Evolutionary conservation across 2,113 vertebrate genomes (phyloP).

Genomic region (Melanocharis versteri): DNA sequence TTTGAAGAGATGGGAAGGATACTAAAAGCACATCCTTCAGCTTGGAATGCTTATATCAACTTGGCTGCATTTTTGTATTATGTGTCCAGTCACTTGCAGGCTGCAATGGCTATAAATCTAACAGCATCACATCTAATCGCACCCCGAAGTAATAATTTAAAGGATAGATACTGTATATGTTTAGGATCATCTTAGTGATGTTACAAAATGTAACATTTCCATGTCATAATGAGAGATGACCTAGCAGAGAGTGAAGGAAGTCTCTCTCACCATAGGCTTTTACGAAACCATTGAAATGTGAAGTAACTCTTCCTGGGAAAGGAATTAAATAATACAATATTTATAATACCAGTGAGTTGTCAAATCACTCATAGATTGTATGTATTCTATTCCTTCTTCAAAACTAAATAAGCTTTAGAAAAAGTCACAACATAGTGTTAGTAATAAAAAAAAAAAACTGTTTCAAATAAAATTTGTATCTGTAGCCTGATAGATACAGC

Average conservation of each 20-base stretch:
- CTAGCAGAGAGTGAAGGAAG: constrained; percentile 16
- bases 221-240: constrained; percentile 27
- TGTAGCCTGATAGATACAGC: not conserved
- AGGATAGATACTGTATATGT: constrained; percentile 30
- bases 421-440: constrained; percentile 29
- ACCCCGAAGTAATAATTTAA: constrained; percentile 48
- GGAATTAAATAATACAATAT: constrained; percentile 50
- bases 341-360: constrained; percentile 14
- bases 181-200: not conserved
- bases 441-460: constrained; percentile 6
- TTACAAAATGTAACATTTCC: not conserved
- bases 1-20: not conserved
- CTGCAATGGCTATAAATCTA: constrained; percentile 37
- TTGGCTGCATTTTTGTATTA: not conserved
- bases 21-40: not conserved
- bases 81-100: not conserved
- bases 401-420: not conserved
- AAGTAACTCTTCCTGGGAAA: constrained; percentile 30
- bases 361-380: constrained; percentile 43
- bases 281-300: constrained; percentile 51
- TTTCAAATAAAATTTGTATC: constrained; percentile 38
- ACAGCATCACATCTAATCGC: not conserved
- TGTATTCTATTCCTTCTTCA: not conserved
- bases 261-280: constrained; percentile 27
- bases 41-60: constrained; percentile 15